Conservation (phyloP, 2,888 invertebrate genomes). For the Heterodera filipjevi region DNA sequence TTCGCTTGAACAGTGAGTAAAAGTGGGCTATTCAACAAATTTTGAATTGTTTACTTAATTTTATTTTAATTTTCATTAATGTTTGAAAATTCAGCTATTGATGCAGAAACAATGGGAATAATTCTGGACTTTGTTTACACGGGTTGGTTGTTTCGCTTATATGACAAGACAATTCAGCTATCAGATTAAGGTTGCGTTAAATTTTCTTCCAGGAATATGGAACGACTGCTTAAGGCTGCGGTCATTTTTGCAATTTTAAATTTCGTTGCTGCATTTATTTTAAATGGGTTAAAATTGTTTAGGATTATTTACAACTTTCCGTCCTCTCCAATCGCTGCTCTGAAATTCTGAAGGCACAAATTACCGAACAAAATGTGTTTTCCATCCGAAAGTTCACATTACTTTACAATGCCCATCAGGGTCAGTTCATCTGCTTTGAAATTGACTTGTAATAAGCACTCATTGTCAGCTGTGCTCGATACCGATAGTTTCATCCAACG, state of each 20-base stretch:
- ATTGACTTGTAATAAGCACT: not conserved
- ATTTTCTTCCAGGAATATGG: slow-evolving; percentile 69
- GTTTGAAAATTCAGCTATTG: slow-evolving; percentile 75
- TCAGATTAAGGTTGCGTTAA: slow-evolving; percentile 16
- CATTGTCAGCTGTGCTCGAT: slow-evolving; percentile 72
- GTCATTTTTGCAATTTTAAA: slow-evolving; percentile 1
- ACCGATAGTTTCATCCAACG: slow-evolving; percentile 81
- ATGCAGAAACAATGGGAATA: slow-evolving; percentile 69
- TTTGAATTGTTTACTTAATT: slow-evolving; percentile 19
- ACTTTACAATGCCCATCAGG: slow-evolving; percentile 74
- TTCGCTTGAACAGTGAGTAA: slow-evolving; percentile 75
- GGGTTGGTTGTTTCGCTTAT: slow-evolving; percentile 71
- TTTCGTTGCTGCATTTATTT: not conserved
- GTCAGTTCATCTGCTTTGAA: not conserved
- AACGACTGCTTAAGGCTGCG: slow-evolving; percentile 40
- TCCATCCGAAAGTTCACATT: slow-evolving; percentile 81
- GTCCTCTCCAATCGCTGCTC: slow-evolving; percentile 82
- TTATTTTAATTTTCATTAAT: not conserved
- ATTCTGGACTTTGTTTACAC: slow-evolving; percentile 85
- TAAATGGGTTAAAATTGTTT: not conserved
- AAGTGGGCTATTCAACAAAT: not conserved
- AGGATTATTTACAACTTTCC: slow-evolving; percentile 77
- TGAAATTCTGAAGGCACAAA: slow-evolving; percentile 70
- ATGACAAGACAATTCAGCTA: slow-evolving; percentile 68
- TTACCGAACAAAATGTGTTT: slow-evolving; percentile 73